Conservation (phyloP, 2,113 vertebrate species). For the Megaceryle maxima region DNA sequence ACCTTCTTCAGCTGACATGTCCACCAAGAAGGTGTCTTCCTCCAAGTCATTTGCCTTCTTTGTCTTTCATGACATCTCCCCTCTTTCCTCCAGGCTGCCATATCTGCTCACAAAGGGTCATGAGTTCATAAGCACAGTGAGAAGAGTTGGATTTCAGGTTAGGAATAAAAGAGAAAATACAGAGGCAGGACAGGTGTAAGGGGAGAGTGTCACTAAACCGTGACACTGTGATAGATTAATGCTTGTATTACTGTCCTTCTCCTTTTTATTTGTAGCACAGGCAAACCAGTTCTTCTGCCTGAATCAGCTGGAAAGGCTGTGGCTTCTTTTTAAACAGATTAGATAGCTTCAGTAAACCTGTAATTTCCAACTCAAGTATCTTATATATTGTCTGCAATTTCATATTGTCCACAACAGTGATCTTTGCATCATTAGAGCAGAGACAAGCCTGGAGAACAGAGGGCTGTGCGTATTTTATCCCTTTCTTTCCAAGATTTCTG, state of each 20-base stretch:
- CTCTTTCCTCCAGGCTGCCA: background rate
- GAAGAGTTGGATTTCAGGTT: background rate
- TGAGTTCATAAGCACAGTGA: background rate
- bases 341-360: background rate
- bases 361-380: background rate
- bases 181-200: background rate
- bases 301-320: background rate
- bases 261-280: background rate
- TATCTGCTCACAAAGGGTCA: fast-evolving
- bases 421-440: background rate
- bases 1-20: background rate
- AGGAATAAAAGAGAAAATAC: background rate
- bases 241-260: background rate
- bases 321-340: background rate
- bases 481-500: background rate
- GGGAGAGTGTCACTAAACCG: background rate
- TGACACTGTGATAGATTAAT: background rate
- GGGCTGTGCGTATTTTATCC: background rate
- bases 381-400: background rate
- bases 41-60: background rate
- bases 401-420: background rate
- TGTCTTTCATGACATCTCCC: background rate
- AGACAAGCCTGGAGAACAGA: background rate
- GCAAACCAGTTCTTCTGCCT: background rate
- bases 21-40: background rate